Percentiles rank a stretch among this genome's conserved stretches.
Evolutionary conservation across 2,113 vertebrate species (phyloP).

Genomic region (Pomatostomus ruficeps): DNA sequence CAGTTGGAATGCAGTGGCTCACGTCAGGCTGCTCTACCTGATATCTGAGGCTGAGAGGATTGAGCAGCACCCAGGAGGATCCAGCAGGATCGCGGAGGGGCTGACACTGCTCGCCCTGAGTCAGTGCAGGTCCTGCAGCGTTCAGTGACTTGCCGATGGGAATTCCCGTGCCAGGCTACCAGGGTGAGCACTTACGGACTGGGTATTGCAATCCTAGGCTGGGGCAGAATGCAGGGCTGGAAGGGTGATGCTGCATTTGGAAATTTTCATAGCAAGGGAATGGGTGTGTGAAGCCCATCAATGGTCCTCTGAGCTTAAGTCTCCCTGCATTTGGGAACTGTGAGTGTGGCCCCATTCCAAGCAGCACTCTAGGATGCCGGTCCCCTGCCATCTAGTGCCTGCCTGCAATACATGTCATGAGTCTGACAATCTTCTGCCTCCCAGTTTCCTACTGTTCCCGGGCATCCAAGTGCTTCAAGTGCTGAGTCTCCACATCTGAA

Average conservation of each 20-base stretch:
- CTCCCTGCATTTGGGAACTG: slow-evolving; percentile 34
- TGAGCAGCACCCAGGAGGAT: neutral
- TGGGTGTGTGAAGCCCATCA: neutral
- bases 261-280: neutral
- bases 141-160: neutral
- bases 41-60: neutral
- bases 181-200: neutral
- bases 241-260: neutral
- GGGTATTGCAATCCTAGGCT: neutral
- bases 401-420: slow-evolving; percentile 56
- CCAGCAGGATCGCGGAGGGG: neutral
- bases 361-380: slow-evolving; percentile 39
- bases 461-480: slow-evolving; percentile 18
- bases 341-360: slow-evolving; percentile 40
- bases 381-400: slow-evolving; percentile 60
- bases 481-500: neutral
- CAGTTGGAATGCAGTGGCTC: neutral
- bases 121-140: neutral
- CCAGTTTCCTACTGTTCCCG: slow-evolving; percentile 38
- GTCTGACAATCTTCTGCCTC: slow-evolving; percentile 54
- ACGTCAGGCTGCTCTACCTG: neutral
- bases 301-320: neutral
- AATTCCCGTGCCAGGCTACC: neutral
- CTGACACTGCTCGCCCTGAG: neutral
- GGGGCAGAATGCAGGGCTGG: neutral